Evolutionary conservation across 2,797 vertebrate species (phyloP), one percentile per base, ranked within the genome.

Genomic region (Peromyscus aztecus): DNA sequence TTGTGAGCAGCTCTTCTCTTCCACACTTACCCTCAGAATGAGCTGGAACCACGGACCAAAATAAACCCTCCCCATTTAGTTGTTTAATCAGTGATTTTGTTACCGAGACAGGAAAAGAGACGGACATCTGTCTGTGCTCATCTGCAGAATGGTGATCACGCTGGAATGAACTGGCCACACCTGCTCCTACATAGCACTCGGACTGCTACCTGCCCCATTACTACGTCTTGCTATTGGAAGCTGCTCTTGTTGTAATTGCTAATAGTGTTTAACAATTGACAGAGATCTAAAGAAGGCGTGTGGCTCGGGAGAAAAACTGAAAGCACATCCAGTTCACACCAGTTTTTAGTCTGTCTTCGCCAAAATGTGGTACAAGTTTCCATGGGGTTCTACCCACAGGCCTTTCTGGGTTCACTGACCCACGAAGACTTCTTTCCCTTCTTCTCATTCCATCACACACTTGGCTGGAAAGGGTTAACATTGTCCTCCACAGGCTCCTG

Each of bases 151-250:
- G 77, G 10, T 23, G 13, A 43, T 27, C 11, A 17, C 52, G 31
- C 24, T 23, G 76, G 77, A 90, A 24, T 19, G 49, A 37, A 57
- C 16, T 65, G 43, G 29, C 40, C 29, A 81, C 19, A 27, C 0
- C 19, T 21, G 49, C 61, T 4, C 27, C 2, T 1, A 8, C 7
- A 2, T 0, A 23, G 55, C 6, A 1, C 52, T 46, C 34, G 31
- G 55, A 43, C 13, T 14, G 46, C 46, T 43, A 31, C 52, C 75
- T n/a, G 49, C 55, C 49, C 34, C 19, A 3, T 29, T 43, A n/a
- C 2, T 31, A 14, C 34, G 37, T 65, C 49, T 14, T 27, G 13
- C 27, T 67, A 1, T 6, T n/a, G 71, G 37, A 65, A 67, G 87
- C 61, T 17, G 59, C 0, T n/a, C 55, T 40, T 13, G 1, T 31